phyloP scores from a whole-genome alignment of 2,797 vertebrate species.

The Scyliorhinus canicula region DNA sequence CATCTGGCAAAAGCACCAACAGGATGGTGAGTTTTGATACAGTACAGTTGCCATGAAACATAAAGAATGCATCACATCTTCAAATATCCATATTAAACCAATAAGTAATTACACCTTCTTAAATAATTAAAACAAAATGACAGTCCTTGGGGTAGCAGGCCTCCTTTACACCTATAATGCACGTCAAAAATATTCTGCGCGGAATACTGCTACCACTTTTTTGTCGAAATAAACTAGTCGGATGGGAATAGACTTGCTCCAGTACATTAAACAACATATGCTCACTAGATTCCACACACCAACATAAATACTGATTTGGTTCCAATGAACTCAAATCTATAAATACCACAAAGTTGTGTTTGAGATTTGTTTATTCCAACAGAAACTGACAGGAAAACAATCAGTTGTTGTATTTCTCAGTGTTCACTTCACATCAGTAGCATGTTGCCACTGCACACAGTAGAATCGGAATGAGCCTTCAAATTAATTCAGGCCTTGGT shows the following conservation, averaged over 20 bases:
- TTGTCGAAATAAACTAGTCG: background rate
- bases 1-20: background rate
- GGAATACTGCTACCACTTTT: background rate
- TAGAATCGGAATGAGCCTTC: background rate
- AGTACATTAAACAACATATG: conserved; percentile 34
- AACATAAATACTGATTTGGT: background rate
- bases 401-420: background rate
- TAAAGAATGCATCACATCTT: background rate
- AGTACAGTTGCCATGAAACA: background rate
- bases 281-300: conserved; percentile 15
- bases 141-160: background rate
- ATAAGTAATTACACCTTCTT: background rate
- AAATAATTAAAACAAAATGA: conserved; percentile 7
- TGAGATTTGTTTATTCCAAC: background rate
- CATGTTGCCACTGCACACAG: background rate
- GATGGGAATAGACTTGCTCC: conserved; percentile 21
- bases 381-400: background rate
- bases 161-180: background rate
- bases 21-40: background rate
- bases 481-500: background rate
- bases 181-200: background rate
- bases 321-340: background rate
- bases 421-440: background rate
- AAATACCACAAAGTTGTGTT: background rate
- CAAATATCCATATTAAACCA: background rate